These are phyloP conservation scores for Falcaria lacertinaria DNA, from an alignment of 2,888 invertebrate genomes.

Conservation along the genomic window DNA sequence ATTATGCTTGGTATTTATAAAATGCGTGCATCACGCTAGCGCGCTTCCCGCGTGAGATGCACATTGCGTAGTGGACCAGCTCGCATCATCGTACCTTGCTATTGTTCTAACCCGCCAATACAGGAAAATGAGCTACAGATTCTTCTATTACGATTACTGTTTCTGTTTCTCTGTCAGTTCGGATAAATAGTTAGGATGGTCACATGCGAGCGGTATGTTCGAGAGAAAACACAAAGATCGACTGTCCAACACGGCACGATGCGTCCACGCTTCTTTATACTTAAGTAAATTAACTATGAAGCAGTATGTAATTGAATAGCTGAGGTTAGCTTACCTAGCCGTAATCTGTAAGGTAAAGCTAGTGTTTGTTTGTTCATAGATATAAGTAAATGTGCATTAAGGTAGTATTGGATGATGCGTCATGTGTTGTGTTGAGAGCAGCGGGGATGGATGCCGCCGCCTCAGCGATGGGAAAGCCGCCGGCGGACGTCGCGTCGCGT, in stretches of 20 bases:
- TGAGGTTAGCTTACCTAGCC: too few species aligned
- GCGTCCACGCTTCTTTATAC: background rate
- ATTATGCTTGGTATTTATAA: constrained; percentile 28
- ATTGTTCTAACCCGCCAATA: constrained; percentile 33
- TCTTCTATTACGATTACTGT: constrained; percentile 58
- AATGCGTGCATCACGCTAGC: constrained; percentile 30
- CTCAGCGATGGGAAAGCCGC: constrained; percentile 58
- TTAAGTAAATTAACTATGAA: too few species aligned
- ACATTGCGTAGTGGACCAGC: constrained; percentile 31
- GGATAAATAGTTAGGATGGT: constrained; percentile 69
- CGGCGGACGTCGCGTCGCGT: too few species aligned
- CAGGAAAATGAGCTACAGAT: constrained; percentile 43
- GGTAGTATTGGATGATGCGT: too few species aligned
- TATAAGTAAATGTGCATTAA: too few species aligned
- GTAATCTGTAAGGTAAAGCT: too few species aligned
- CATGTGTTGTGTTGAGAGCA: constrained; percentile 15
- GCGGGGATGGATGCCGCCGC: constrained; percentile 16
- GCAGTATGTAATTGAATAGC: too few species aligned
- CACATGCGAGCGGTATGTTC: constrained; percentile 58
- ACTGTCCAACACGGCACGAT: constrained; percentile 38
- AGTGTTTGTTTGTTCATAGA: too few species aligned
- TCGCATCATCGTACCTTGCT: constrained; percentile 32
- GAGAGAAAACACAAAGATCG: constrained; percentile 56
- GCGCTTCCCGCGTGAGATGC: constrained; percentile 39
- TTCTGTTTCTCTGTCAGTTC: constrained; percentile 72